These are phyloP conservation scores for Sebastes oblongus DNA, from an alignment of 2,797 vertebrate genomes.

Conservation along the genomic window DNA sequence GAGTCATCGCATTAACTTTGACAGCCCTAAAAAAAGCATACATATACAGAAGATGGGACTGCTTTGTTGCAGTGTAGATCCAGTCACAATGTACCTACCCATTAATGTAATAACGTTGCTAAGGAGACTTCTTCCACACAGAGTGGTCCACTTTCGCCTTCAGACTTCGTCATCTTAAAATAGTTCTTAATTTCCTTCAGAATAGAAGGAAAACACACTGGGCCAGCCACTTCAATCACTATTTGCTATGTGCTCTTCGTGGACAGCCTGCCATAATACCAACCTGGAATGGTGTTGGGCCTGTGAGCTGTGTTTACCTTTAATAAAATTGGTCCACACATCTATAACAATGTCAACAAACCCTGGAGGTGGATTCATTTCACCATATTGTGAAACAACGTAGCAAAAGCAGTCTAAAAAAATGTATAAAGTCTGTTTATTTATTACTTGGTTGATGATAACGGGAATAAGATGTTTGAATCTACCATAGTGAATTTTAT, in stretches of 20 bases:
- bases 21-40: neutral
- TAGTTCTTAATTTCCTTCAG: neutral
- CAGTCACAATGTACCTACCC: neutral
- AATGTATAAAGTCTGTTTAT: neutral
- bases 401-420: neutral
- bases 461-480: neutral
- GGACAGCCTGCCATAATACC: neutral
- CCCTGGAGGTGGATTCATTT: neutral
- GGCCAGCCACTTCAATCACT: neutral
- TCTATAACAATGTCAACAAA: neutral
- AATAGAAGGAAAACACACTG: neutral
- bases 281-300: neutral
- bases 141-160: neutral
- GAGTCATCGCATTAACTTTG: too few relatives aligned
- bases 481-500: neutral
- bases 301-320: neutral
- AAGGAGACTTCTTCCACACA: neutral
- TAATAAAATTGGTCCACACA: constrained; percentile 11
- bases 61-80: neutral
- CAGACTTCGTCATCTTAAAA: neutral
- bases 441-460: neutral
- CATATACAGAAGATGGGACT: neutral
- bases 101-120: neutral
- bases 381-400: neutral
- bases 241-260: neutral